phyloP scores from a whole-genome alignment of 2,888 invertebrate genomes.

The Cyrtodaria siliqua region DNA sequence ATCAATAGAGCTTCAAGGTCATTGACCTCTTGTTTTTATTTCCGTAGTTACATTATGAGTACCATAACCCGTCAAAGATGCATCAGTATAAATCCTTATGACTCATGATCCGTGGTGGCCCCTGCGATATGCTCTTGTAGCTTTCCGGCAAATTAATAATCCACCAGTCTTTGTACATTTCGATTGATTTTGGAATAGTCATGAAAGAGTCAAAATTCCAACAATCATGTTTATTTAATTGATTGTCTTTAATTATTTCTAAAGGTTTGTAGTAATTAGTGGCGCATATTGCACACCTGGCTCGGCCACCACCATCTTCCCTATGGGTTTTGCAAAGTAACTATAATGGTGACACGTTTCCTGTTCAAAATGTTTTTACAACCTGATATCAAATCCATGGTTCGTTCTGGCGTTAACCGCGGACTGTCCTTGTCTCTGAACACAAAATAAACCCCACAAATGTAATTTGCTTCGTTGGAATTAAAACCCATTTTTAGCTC shows the following conservation, averaged over 20 bases:
- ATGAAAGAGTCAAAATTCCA: slow-evolving; percentile 19
- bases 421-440: slow-evolving; percentile 45
- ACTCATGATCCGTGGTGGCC: too few species aligned
- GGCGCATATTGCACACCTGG: slow-evolving; percentile 54
- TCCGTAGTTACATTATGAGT: too few species aligned
- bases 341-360: too few species aligned
- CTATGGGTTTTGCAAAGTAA: slow-evolving; percentile 17
- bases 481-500: slow-evolving; percentile 55
- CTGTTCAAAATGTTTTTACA: too few species aligned
- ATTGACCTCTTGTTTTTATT: too few species aligned
- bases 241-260: slow-evolving; percentile 49
- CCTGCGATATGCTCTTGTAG: background rate
- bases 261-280: slow-evolving; percentile 49
- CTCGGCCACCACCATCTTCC: slow-evolving; percentile 52
- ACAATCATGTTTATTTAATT: slow-evolving; percentile 21
- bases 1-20: too few species aligned
- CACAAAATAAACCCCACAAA: slow-evolving; percentile 58
- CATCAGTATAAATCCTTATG: too few species aligned
- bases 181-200: background rate
- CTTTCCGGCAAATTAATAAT: background rate
- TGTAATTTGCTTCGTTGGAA: slow-evolving; percentile 41
- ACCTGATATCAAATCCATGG: too few species aligned
- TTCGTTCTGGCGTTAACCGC: too few species aligned
- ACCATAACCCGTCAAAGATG: too few species aligned
- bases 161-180: slow-evolving; percentile 20